Base-by-base conservation (phyloP, 2,888 invertebrate genomes). In the Seladonia tumulorum region DNA sequence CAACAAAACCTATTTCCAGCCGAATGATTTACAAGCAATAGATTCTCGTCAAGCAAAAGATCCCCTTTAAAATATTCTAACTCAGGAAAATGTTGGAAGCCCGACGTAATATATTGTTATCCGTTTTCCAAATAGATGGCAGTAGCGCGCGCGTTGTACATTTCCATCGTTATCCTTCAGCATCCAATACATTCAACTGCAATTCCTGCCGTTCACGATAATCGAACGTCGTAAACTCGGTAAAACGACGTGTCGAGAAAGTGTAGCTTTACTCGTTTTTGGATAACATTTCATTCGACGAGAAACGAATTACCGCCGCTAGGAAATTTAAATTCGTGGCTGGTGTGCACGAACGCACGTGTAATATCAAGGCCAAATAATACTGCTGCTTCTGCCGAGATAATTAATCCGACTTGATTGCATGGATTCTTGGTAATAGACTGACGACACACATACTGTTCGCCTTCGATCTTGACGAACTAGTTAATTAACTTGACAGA, bases 301-400 rank as follows among this genome's bases (percentile, higher is more conserved):
- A 16, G 16, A 35, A 49, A 71, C 22, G 71, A 76, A 80, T 83
- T 80, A 81, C 81, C 63, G 57, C 22, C 53, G 25, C 8, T 18
- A 29, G 45, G 60, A 63, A 72, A 66, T 75, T 82, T 82, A 70
- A 75, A 35, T 22, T 53, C 29, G 16, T 12, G 39, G n/a, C 60
- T 60, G 29, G 60, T 14, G 35, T 60, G 47, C 76, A 47, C 47
- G 57, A 39, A 39, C 39, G 4, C 35, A 35, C 18, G 18, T 22
- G 35, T 18, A 18, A 35, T 35, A 66, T 39, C 66, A 16, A 35
- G 35, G 29, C 63, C 29, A 16, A 63, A 63, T 66, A 4, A 22
- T 22, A 18, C 18, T 39, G 29, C 29, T 18, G 18, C 35, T 39
- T 7, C 66, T 39, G 10, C 18, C 29, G 7, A 22, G 18, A 35